These are phyloP conservation scores for Rynchops niger DNA, from an alignment of 2,113 vertebrate species.

Conservation along the genomic window DNA sequence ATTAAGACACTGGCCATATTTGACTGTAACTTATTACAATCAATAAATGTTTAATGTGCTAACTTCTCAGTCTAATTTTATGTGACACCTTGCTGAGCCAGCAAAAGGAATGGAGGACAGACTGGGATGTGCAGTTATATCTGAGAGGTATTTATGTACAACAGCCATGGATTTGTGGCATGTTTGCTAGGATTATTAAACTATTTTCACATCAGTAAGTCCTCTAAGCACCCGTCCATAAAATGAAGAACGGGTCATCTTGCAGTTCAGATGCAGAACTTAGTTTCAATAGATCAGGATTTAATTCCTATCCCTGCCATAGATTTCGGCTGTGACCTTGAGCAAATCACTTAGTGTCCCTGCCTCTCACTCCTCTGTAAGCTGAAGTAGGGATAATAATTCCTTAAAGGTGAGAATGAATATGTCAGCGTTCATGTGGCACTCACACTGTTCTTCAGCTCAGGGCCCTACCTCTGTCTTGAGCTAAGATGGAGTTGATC, in stretches of 20 bases:
- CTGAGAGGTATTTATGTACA: constrained; percentile 17
- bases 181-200: neutral
- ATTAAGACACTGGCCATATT: constrained; percentile 4
- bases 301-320: neutral
- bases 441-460: neutral
- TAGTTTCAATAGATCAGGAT: neutral
- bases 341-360: neutral
- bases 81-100: constrained; percentile 25
- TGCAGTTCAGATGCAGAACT: neutral
- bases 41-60: constrained; percentile 52
- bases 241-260: neutral
- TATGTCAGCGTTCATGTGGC: neutral
- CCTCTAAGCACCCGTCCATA: neutral
- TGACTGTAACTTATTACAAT: constrained; percentile 20
- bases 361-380: neutral
- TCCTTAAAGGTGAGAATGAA: neutral
- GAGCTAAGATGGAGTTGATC: neutral
- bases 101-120: neutral
- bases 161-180: neutral
- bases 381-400: neutral
- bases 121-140: neutral
- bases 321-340: neutral
- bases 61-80: constrained; percentile 23
- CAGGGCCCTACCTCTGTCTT: neutral
- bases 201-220: neutral